Base-by-base conservation (phyloP, 1,140 invertebrate genomes). In the Drosophila prosaltans region DNA sequence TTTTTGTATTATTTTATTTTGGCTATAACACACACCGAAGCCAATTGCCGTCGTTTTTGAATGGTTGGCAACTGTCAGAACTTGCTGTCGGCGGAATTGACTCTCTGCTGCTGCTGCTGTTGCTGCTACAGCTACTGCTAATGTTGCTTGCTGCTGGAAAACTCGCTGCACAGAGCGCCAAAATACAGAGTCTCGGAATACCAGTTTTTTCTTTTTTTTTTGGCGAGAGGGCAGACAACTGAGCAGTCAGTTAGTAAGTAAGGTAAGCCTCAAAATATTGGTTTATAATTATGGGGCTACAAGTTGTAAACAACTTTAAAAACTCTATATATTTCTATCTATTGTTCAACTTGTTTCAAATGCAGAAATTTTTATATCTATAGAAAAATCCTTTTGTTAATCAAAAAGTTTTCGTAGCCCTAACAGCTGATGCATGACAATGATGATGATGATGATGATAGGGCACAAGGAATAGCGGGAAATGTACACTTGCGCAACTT, bases 341-440 rank as follows among this genome's bases (percentile, higher is more conserved):
- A 16, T 16, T 16, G 16, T 16, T 16, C 0, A 16, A 16, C 16
- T 16, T 16, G 16, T 16, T 16, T 16, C 16, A 16, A 16, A 16
- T 16, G 16, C 16, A 16, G 16, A 16, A 16, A 16, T 16, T 16
- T 16, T 0, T 16, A 16, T 16, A 16, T 16, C 16, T 16, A 16
- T 16, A 16, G 16, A 0, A 16, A 16, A 16, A 16, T 16, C 16
- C 16, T 16, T 16, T 16, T 16, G 16, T 16, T 16, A 51, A 51
- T 51, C 8, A 21, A 10, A 2, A 51, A 21, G 16, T 16, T 39
- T 65, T 26, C 2, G 41, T 2, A 2, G 41, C 0, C 66, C 16
- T 57, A 65, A 77, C 74, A 77, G 74, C 74, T 77, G 74, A 77
- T 77, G 74, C 74, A 74, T 76, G 76, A 76, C 73, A 51, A 24